These are phyloP conservation scores for Willowsia nigromaculata DNA, from an alignment of 2,888 invertebrate genomes.

Conservation along the genomic window DNA sequence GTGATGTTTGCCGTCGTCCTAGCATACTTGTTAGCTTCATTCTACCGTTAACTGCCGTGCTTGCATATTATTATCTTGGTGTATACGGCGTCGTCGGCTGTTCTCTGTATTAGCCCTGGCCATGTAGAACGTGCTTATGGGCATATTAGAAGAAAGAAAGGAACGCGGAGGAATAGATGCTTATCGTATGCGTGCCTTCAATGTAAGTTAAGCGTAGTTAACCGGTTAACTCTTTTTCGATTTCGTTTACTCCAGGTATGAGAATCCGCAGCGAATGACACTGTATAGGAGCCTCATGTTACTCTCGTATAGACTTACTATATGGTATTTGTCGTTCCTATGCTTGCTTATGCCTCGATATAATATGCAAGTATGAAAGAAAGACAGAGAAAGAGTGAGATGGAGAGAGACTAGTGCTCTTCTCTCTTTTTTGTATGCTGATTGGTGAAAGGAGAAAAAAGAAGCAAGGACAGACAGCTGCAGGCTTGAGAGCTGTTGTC, in stretches of 20 bases:
- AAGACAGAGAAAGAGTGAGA: not conserved
- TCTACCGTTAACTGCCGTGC: not conserved
- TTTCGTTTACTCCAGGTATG: conserved; percentile 64
- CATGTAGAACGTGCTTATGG: conserved; percentile 54
- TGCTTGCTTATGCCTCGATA: not conserved
- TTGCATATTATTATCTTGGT: conserved; percentile 23
- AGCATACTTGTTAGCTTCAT: conserved; percentile 34
- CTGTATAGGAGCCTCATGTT: conserved; percentile 42
- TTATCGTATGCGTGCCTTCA: conserved; percentile 63
- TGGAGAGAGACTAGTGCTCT: conserved; percentile 43
- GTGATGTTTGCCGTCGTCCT: conserved; percentile 25
- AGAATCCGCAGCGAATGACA: conserved; percentile 61
- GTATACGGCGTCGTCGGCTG: not conserved
- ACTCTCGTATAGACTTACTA: conserved; percentile 4
- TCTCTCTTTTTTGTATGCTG: conserved; percentile 54
- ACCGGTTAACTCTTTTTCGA: conserved; percentile 69
- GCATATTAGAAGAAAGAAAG: conserved; percentile 36
- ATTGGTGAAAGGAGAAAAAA: conserved; percentile 66
- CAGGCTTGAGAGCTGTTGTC: conserved; percentile 58
- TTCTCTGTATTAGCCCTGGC: not conserved
- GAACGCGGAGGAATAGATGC: conserved; percentile 34
- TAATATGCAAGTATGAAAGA: conserved; percentile 26
- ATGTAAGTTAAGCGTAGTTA: conserved; percentile 55
- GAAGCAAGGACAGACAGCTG: conserved; percentile 62
- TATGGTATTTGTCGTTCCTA: conserved; percentile 12